phyloP scores from a whole-genome alignment of 2,797 vertebrate species.

The Hoplostethus atlanticus region DNA sequence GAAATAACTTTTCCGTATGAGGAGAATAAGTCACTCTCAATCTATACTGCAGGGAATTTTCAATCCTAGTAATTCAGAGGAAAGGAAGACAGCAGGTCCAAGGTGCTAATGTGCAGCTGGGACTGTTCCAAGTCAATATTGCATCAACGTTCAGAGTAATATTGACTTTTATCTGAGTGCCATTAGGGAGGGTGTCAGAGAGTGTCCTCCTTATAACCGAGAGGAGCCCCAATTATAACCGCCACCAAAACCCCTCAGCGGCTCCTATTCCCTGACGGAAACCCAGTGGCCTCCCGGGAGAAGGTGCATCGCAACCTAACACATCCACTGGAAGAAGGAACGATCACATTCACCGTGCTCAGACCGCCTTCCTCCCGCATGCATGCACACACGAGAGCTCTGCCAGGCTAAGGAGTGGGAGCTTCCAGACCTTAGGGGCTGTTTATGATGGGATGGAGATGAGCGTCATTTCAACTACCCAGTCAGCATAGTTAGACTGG shows the following conservation, averaged over 20 bases:
- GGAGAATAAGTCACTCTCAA: slow-evolving; percentile 4
- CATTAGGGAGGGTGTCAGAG: slow-evolving; percentile 60
- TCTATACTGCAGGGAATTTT: not conserved
- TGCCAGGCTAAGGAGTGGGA: slow-evolving; percentile 57
- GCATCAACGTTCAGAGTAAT: slow-evolving; percentile 67
- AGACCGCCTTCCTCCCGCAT: slow-evolving; percentile 15
- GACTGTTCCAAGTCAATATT: slow-evolving; percentile 63
- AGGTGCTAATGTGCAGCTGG: slow-evolving; percentile 62
- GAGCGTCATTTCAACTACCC: slow-evolving; percentile 59
- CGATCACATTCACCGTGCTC: slow-evolving; percentile 31
- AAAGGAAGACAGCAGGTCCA: slow-evolving; percentile 39
- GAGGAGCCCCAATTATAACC: slow-evolving; percentile 57
- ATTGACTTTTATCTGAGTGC: slow-evolving; percentile 71
- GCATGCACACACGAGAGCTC: slow-evolving; percentile 7
- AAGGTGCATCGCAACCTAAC: slow-evolving; percentile 42
- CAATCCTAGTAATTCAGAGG: slow-evolving; percentile 18
- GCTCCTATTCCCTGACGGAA: slow-evolving; percentile 54
- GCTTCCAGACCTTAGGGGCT: slow-evolving; percentile 46
- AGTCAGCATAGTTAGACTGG: slow-evolving; percentile 30
- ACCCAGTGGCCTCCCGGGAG: slow-evolving; percentile 50
- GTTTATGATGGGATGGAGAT: slow-evolving; percentile 50
- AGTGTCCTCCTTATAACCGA: slow-evolving; percentile 59
- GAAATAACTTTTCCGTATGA: not conserved
- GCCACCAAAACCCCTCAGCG: slow-evolving; percentile 42
- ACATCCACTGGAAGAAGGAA: slow-evolving; percentile 39